Percentiles rank a stretch among this genome's conserved stretches.
phyloP scores from a whole-genome alignment of 1,140 invertebrate genomes.

The Drosophila nebulosa region DNA sequence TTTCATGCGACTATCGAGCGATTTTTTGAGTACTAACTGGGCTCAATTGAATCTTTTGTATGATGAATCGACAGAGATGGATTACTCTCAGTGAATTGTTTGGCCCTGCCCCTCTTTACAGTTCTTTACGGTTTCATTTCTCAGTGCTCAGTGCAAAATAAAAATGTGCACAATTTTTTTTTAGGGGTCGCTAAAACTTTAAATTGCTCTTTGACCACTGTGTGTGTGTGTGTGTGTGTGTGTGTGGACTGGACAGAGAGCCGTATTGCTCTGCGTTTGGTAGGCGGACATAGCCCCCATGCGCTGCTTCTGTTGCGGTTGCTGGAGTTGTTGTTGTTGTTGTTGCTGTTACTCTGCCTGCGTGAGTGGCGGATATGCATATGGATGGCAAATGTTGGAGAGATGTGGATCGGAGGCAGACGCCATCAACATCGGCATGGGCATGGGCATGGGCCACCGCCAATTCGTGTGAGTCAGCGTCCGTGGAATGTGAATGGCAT shows the following conservation, averaged over 20 bases:
- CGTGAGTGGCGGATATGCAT: constrained; percentile 68
- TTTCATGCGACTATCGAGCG: too few relatives aligned
- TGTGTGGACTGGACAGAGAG: background rate
- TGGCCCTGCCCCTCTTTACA: too few relatives aligned
- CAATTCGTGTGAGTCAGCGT: constrained; percentile 60
- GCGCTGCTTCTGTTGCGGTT: background rate
- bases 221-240: background rate
- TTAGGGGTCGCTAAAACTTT: too few relatives aligned
- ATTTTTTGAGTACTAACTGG: too few relatives aligned
- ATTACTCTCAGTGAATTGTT: too few relatives aligned
- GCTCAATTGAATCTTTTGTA: too few relatives aligned
- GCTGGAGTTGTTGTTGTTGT: background rate
- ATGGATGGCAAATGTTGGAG: constrained; percentile 38
- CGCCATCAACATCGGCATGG: constrained; percentile 25
- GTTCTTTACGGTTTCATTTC: too few relatives aligned
- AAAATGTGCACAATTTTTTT: too few relatives aligned
- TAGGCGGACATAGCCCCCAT: constrained; percentile 44
- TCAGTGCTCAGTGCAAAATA: too few relatives aligned
- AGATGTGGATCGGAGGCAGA: constrained; percentile 16
- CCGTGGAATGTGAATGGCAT: constrained; percentile 73
- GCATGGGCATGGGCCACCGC: constrained; percentile 31
- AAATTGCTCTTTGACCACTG: background rate
- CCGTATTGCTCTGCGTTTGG: constrained; percentile 17
- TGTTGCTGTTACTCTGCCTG: constrained; percentile 9
- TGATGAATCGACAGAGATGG: too few relatives aligned